Base-by-base conservation (phyloP, 2,888 invertebrate species). In the Synanthedon tipuliformis region DNA sequence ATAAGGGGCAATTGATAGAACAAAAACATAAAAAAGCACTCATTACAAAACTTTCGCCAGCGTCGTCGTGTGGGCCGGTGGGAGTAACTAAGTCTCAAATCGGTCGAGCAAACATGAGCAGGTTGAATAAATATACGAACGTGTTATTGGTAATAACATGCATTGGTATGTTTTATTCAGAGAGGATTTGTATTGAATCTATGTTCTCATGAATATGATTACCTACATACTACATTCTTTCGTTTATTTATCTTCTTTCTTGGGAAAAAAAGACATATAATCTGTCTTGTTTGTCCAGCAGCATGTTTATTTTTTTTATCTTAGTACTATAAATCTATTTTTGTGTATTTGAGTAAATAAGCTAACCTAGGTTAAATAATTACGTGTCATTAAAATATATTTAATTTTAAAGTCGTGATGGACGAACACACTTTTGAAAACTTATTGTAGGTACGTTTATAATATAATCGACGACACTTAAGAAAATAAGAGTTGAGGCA, bases 51-150 rank as follows among this genome's bases (percentile, higher is more conserved):
- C 69, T 72, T 74, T 74, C 71, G 66, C 66, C 60, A 55, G 45
- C 52, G 16, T 49, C 52, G 49, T 16, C 49, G 69, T 64, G 76
- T 78, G 69, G 75, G 76, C 50, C 50, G 75, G 62, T 70, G 66
- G 72, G 75, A 68, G 71, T 69, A 64, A 69, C 74, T 63, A 54
- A 61, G 62, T 61, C 68, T 69, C 61, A 75, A 78, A 75, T 78
- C 73, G 75, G 69, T 71, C 73, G 69, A 65, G 73, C 71, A 75
- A 73, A 76, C 74, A 78, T 61, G 73, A 77, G 77, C 84, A 83
- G 81, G 81, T 85, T 80, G 78, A 71, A 71, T 71, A 73, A 69
- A 75, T 69, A 72, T 45, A 45, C 10, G 40, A 23, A 50, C 45
- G 52, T 55, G 52, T 51, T 52, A 55, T 50, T 45, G 40, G 50